Conservation (phyloP, 1,140 invertebrate species). For the Rhagoletis zephyria region DNA sequence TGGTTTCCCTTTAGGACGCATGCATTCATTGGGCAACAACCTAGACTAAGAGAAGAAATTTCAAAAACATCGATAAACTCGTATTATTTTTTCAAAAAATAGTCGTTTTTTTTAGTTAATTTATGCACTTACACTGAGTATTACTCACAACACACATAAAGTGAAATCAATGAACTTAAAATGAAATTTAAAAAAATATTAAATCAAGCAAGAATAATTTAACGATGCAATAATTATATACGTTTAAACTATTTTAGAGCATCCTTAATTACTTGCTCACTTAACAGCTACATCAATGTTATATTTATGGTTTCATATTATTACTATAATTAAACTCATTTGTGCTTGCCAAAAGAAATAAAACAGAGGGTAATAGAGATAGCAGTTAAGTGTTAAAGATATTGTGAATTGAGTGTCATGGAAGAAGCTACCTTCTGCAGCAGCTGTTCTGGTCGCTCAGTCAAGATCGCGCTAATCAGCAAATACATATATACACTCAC, state of each 20-base stretch:
- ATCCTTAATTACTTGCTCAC: conserved; percentile 38
- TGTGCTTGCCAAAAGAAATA: conserved; percentile 14
- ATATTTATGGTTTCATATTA: background rate
- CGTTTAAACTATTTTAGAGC: conserved; percentile 19
- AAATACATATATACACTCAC: background rate
- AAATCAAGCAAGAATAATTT: conserved; percentile 35
- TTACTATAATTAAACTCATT: conserved; percentile 15
- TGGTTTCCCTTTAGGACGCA: conserved; percentile 9
- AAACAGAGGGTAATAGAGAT: background rate
- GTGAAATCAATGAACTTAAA: background rate
- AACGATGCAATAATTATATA: conserved; percentile 51
- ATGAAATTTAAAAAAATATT: conserved; percentile 16
- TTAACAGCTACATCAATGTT: background rate
- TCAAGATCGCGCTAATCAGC: conserved; percentile 7
- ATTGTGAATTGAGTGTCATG: conserved; percentile 2
- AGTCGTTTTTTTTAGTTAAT: background rate
- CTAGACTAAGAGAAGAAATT: background rate
- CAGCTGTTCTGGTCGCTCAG: conserved; percentile 34
- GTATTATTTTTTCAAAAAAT: background rate
- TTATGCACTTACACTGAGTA: conserved; percentile 47
- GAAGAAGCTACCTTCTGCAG: conserved; percentile 12
- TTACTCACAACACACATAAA: conserved; percentile 53
- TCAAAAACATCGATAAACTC: conserved; percentile 47
- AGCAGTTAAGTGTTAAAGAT: background rate
- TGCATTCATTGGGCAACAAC: conserved; percentile 57